Percentiles rank a stretch among this genome's conserved stretches.
phyloP scores from a whole-genome alignment of 2,113 vertebrate species.

The Baryphthengus martii region DNA sequence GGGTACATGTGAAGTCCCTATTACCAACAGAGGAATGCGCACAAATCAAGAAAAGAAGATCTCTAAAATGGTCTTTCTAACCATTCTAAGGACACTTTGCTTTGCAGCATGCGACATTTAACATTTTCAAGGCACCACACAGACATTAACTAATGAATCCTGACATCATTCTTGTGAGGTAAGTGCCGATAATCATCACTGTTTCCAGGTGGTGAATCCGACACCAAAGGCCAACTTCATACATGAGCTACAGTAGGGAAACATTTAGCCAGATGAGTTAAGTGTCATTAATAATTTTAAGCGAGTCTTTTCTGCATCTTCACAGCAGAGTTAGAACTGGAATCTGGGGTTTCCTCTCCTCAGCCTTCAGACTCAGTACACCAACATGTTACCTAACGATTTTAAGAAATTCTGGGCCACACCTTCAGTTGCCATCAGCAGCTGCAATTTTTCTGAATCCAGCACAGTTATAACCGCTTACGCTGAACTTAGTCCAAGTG shows the following conservation, averaged over 20 bases:
- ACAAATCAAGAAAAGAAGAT: not conserved
- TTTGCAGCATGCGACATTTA: not conserved
- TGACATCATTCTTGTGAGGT: conserved; percentile 1
- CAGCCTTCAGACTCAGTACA: not conserved
- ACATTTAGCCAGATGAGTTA: not conserved
- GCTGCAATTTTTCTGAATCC: not conserved
- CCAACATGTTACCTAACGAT: not conserved
- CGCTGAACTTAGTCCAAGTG: not conserved
- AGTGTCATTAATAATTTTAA: conserved; percentile 20
- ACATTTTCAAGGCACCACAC: not conserved
- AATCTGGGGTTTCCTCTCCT: not conserved
- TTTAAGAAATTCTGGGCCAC: not conserved
- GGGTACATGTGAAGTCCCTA: not conserved
- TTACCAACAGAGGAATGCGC: not conserved
- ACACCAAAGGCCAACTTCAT: not conserved
- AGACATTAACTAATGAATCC: conserved; percentile 12
- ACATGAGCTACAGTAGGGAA: not conserved
- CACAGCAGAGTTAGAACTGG: not conserved
- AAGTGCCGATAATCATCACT: conserved; percentile 2
- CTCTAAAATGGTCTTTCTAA: not conserved
- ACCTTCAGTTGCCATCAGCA: not conserved
- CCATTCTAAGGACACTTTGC: not conserved
- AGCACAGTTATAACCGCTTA: not conserved
- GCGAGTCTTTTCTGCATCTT: not conserved
- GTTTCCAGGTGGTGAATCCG: not conserved